phyloP scores from a whole-genome alignment of 2,888 invertebrate genomes.

The Pristionchus exspectatus region DNA sequence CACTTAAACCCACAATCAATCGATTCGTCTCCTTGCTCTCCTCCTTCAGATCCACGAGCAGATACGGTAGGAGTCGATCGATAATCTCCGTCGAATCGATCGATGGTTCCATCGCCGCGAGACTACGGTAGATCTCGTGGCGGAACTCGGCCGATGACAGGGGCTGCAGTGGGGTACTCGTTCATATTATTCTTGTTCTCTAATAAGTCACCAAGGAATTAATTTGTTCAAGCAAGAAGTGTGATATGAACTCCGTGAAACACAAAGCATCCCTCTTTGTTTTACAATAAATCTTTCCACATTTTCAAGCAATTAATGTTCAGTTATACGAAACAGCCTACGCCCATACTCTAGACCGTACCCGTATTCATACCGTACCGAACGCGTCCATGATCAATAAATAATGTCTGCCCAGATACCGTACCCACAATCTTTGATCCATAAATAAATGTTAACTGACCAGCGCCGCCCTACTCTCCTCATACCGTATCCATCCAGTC shows the following conservation, averaged over 20 bases:
- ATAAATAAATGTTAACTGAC: background rate
- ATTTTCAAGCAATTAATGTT: background rate
- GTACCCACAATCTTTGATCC: background rate
- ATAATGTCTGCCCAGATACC: too few relatives aligned
- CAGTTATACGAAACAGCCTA: too few relatives aligned
- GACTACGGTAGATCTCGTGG: constrained; percentile 50
- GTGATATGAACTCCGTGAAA: background rate
- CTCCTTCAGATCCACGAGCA: background rate
- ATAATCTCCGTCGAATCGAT: background rate
- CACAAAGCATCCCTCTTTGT: background rate
- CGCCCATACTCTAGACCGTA: too few relatives aligned
- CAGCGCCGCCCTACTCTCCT: background rate
- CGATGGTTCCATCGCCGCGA: background rate
- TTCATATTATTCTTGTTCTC: background rate
- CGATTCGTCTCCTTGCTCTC: constrained; percentile 41
- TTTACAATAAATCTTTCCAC: too few relatives aligned
- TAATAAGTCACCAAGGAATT: background rate
- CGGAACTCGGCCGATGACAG: constrained; percentile 13
- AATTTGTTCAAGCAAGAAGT: background rate
- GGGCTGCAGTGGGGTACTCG: background rate
- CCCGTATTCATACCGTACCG: too few relatives aligned
- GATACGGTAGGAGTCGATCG: constrained; percentile 17
- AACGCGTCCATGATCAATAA: too few relatives aligned
- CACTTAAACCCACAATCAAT: background rate
- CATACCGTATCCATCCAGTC: constrained; percentile 14